Percentiles rank a stretch among this genome's conserved stretches.
Evolutionary conservation across 2,888 invertebrate genomes (phyloP).

Genomic region (Esperia sulphurella): DNA sequence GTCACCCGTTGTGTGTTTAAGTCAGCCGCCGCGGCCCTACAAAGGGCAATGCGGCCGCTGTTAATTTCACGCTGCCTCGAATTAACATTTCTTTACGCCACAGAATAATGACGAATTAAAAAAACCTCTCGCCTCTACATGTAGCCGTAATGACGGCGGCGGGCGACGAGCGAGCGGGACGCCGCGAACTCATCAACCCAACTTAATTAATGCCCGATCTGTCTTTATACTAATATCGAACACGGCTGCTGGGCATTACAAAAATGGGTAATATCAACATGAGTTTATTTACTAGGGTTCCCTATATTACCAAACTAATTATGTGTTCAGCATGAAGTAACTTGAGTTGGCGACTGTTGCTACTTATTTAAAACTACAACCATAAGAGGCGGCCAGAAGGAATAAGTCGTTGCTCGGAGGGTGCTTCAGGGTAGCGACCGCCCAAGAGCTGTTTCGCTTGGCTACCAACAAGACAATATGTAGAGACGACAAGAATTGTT

Average conservation of each 20-base stretch:
- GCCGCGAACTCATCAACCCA: conserved; percentile 69
- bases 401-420: no score
- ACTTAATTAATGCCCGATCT: conserved; percentile 78
- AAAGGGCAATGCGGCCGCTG: conserved; percentile 74
- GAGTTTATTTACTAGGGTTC: conserved; percentile 30
- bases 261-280: conserved; percentile 29
- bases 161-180: conserved; percentile 47
- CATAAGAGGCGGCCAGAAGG: no score
- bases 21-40: conserved; percentile 62
- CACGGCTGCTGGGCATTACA: conserved; percentile 22
- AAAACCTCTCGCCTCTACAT: conserved; percentile 73
- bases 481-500: no score
- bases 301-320: conserved; percentile 8
- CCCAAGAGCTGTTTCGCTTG: no score
- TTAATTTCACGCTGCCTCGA: conserved; percentile 80
- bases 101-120: conserved; percentile 79
- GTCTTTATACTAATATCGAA: conserved; percentile 77
- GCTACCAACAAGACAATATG: no score
- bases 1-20: conserved; percentile 79
- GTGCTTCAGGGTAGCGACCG: no score
- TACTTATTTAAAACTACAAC: background rate
- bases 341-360: background rate
- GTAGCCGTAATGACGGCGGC: conserved; percentile 68
- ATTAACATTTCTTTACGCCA: conserved; percentile 81
- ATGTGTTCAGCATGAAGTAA: background rate